Evolutionary conservation across 2,888 invertebrate species (phyloP).

Genomic region (Caenorhabditis angaria): DNA sequence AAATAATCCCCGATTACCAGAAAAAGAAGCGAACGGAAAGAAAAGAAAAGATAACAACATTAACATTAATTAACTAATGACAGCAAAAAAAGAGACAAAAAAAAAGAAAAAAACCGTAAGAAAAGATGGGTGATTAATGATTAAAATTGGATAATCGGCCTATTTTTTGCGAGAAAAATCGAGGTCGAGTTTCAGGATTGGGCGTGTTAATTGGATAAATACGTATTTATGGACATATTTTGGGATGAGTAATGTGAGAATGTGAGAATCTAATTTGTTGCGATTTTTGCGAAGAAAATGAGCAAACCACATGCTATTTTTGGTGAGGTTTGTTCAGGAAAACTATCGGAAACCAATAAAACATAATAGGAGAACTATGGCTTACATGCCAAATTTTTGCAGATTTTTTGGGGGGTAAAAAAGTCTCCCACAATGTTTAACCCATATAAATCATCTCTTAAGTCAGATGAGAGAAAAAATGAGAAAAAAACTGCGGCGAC

Average conservation of each 20-base stretch:
- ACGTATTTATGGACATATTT: background rate
- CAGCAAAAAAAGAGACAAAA: background rate
- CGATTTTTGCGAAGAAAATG: background rate
- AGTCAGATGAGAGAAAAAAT: no score
- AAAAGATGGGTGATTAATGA: constrained; percentile 2
- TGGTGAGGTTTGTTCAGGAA: background rate
- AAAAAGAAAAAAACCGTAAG: no score
- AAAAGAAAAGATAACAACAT: background rate
- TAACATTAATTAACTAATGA: constrained; percentile 2
- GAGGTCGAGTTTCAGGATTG: background rate
- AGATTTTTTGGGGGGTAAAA: no score
- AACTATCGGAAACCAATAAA: background rate
- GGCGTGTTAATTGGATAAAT: background rate
- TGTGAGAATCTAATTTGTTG: background rate
- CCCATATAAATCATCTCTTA: no score
- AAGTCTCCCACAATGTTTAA: no score
- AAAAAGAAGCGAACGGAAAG: no score
- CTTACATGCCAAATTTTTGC: background rate
- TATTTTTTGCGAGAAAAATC: background rate
- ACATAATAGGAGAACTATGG: background rate
- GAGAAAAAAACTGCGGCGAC: no score
- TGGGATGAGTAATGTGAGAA: background rate
- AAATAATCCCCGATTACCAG: no score
- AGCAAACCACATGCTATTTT: background rate
- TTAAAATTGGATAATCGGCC: background rate